These are phyloP conservation scores for Polia nebulosa DNA, from an alignment of 2,888 invertebrate species.

Conservation along the genomic window DNA sequence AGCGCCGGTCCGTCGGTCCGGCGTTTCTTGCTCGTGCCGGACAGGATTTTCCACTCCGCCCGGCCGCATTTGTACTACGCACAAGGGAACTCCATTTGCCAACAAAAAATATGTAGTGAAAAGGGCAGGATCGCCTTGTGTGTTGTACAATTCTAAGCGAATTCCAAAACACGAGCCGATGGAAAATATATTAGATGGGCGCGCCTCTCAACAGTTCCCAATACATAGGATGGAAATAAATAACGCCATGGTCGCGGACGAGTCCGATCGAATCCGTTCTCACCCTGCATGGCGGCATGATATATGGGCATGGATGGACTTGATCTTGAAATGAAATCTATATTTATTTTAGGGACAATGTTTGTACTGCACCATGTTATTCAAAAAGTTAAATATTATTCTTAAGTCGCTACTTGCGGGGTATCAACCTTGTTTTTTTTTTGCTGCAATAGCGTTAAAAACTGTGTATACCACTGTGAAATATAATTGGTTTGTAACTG, in stretches of 20 bases:
- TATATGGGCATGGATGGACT: slow-evolving; percentile 29
- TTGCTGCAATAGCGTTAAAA: neutral
- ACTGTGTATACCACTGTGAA: neutral
- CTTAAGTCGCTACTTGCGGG: neutral
- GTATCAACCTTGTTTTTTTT: neutral
- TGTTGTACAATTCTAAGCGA: slow-evolving; percentile 66
- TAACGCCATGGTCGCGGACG: slow-evolving; percentile 51
- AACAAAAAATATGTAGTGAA: slow-evolving; percentile 82
- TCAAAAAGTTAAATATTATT: neutral
- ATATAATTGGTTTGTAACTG: slow-evolving; percentile 10
- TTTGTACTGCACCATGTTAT: neutral
- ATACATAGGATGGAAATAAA: slow-evolving; percentile 57
- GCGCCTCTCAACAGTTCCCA: slow-evolving; percentile 51
- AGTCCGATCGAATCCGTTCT: slow-evolving; percentile 49
- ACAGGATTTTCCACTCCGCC: slow-evolving; percentile 84
- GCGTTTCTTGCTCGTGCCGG: slow-evolving; percentile 76
- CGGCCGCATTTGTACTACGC: slow-evolving; percentile 79
- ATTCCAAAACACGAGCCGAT: slow-evolving; percentile 63
- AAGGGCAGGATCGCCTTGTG: slow-evolving; percentile 72
- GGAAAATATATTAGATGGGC: slow-evolving; percentile 62
- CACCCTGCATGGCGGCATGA: slow-evolving; percentile 31
- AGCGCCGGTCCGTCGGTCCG: slow-evolving; percentile 65
- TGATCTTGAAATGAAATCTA: slow-evolving; percentile 49
- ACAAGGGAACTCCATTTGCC: slow-evolving; percentile 87
- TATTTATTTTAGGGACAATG: slow-evolving; percentile 5